Percentiles rank a stretch among this genome's conserved stretches.
Evolutionary conservation across 2,797 vertebrate genomes (phyloP).

Genomic region (Microchirus variegatus): DNA sequence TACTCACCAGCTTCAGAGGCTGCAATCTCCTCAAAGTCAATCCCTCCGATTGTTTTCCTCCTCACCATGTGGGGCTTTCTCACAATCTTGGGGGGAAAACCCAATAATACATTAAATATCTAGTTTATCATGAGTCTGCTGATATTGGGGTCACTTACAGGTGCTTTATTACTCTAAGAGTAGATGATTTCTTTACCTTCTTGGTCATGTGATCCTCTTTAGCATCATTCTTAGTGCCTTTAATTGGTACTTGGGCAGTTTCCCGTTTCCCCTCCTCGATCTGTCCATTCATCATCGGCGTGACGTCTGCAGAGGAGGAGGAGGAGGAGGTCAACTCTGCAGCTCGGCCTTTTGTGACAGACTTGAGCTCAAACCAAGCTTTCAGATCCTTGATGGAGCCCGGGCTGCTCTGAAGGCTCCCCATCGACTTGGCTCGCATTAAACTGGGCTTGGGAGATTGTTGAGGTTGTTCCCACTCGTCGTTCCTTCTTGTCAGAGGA

Average conservation of each 20-base stretch:
- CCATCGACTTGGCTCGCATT: constrained; percentile 74
- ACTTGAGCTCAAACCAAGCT: constrained; percentile 76
- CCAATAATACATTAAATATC: neutral
- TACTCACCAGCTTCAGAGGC: constrained; percentile 69
- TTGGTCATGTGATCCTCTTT: constrained; percentile 35
- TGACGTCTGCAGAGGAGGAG: neutral
- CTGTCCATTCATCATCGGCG: constrained; percentile 25
- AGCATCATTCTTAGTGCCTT: neutral
- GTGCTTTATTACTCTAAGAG: no score
- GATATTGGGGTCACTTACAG: no score
- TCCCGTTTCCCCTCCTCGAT: constrained; percentile 19
- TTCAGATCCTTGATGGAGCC: constrained; percentile 67
- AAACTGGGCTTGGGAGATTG: constrained; percentile 33
- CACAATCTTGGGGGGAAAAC: constrained; percentile 47
- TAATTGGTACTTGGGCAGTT: neutral
- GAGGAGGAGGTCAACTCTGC: constrained; percentile 4
- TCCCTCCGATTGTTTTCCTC: constrained; percentile 71
- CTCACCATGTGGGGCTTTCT: constrained; percentile 46
- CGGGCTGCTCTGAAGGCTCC: constrained; percentile 56
- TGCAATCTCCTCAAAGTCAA: constrained; percentile 65
- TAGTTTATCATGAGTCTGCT: neutral
- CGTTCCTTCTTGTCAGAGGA: constrained; percentile 37
- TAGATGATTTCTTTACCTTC: constrained; percentile 59
- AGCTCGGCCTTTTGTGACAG: constrained; percentile 18
- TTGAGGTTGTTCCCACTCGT: constrained; percentile 33